Base-by-base conservation (phyloP, 30 jellyfish, hydroid and myxozoan species). In the Chironex yamaguchii region DNA sequence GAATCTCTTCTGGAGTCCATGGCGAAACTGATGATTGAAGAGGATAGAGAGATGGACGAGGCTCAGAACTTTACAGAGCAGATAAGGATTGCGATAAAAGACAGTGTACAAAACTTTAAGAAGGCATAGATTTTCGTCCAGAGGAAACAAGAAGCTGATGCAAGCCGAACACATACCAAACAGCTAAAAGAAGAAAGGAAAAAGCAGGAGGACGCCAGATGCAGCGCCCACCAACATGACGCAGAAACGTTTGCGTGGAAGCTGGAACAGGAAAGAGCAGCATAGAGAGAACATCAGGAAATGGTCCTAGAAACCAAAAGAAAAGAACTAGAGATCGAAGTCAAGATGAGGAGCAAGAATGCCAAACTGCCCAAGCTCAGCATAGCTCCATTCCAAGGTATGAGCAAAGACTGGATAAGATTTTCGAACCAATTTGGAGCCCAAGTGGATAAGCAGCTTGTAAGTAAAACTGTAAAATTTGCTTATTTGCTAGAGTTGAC, bases 151-250 rank as follows among this genome's bases (percentile, higher is more conserved):
- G n/a, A n/a, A n/a, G n/a, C n/a, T n/a, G n/a, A n/a, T n/a, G n/a
- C n/a, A n/a, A n/a, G n/a, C n/a, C n/a, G n/a, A n/a, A n/a, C n/a
- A n/a, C n/a, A n/a, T n/a, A n/a, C n/a, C n/a, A n/a, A n/a, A n/a
- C n/a, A n/a, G n/a, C n/a, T 12, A 29, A 17, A 20, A 13, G 33
- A 79, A 33, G 90, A 79, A 29, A 79, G 82, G 62, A 79, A 62
- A 79, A 79, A 30, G 21, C 62, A 62, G 49, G 90, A 79, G 82
- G 90, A 79, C 12, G 90, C 62, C 58, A 79, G 90, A 35, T 62
- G 52, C 62, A 72, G 65, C 62, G 33, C 49, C 72, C 2, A 73
- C 62, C 73, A 72, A 27, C 50, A 54, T 12, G 71, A 79, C 6
- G 90, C 62, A 25, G 65, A 62, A 14, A 1, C 9, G 49, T 4